Base-by-base conservation (phyloP, 2,113 vertebrate species). In the Saccopteryx bilineata region DNA sequence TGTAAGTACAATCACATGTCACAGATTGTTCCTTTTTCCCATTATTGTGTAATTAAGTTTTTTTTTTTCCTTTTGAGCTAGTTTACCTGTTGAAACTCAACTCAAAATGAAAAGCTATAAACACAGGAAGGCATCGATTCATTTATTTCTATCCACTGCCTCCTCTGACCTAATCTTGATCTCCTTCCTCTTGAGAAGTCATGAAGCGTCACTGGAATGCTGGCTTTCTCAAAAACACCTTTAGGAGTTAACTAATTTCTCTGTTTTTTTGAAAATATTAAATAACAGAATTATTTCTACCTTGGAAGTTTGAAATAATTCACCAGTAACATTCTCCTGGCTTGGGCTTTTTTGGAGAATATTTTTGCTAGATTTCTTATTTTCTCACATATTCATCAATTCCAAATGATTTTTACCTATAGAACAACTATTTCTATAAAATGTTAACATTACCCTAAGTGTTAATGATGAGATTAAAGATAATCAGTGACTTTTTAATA, bases 381-480 rank as follows among this genome's bases (percentile, higher is more conserved):
- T 91, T 92, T 89, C 33, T 75, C 75, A 83, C 52, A 58, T 76
- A 28, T 33, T 17, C 24, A 54, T 81, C 71, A 75, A 87, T 54
- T 90, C 33, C 56, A 93, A 76, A 33, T 8, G 39, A 28, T 1
- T 58, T 87, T 75, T 69, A 61, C 60, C 11, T 28, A n/a, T 8
- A 88, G 54, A 18, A 11, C 39, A 52, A 75, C 28, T 86, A 50
- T 92, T 96, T 83, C 46, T 46, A 63, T 84, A 80, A 79, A 93
- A 75, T 9, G 19, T 92, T 93, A 79, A 66, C 10, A 84, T 83
- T 74, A 17, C 18, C 24, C 7, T 76, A 95, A 93, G 28, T 28
- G 46, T 75, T 88, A 92, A 68, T 15, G 26, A 87, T 75, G n/a
- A 87, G 26, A 95, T 33, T 95, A 92, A 54, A 80, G 28, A 83